A percentile compares a stretch with the other conserved stretches of the same genome.
These are phyloP conservation scores for Atherinosoma microstoma DNA, from an alignment of 2,797 vertebrate genomes.

Conservation along the genomic window DNA sequence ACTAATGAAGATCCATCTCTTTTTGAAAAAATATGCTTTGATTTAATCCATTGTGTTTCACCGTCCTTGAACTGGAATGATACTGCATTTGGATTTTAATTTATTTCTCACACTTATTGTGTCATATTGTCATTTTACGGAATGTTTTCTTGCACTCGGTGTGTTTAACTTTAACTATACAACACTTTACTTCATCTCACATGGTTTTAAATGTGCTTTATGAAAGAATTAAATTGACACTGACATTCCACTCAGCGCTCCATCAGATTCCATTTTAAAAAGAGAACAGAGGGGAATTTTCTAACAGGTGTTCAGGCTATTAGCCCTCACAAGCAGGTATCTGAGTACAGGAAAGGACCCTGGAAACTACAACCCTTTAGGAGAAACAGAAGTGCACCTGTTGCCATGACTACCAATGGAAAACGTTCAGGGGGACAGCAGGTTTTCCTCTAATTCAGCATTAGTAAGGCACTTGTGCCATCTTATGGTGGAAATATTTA, in stretches of 20 bases:
- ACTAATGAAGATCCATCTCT: neutral
- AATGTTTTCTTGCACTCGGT: neutral
- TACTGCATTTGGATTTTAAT: neutral
- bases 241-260: slow-evolving; percentile 4
- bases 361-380: slow-evolving; percentile 23
- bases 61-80: neutral
- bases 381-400: slow-evolving; percentile 36
- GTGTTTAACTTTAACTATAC: neutral
- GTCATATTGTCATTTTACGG: neutral
- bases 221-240: neutral
- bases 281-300: slow-evolving; percentile 18
- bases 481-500: slow-evolving; percentile 39
- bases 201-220: neutral
- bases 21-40: neutral
- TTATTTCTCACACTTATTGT: neutral
- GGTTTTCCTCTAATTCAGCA: neutral
- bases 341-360: slow-evolving; percentile 31
- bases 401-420: slow-evolving; percentile 63
- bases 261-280: slow-evolving; percentile 9
- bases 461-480: slow-evolving; percentile 61
- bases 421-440: neutral
- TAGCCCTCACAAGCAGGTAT: slow-evolving; percentile 21
- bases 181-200: neutral
- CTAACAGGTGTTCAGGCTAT: slow-evolving; percentile 28
- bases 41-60: neutral